These are phyloP conservation scores for Galemys pyrenaicus DNA, from an alignment of 2,113 vertebrate genomes.

Conservation along the genomic window DNA sequence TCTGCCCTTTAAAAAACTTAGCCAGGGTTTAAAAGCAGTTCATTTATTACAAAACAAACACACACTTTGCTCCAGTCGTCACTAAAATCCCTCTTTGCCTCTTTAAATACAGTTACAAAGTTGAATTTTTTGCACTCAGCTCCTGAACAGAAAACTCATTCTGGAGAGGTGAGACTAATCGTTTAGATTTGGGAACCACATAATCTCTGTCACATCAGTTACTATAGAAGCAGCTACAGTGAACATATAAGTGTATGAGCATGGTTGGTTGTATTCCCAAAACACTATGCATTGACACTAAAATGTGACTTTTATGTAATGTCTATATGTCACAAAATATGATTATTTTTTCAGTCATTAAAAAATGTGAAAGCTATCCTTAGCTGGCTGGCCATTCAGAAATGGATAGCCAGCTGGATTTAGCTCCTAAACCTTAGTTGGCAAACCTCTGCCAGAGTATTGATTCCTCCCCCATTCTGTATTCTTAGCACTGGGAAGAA, in stretches of 20 bases:
- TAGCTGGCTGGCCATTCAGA: neutral
- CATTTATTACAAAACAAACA: neutral
- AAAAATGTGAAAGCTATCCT: neutral
- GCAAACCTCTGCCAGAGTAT: neutral
- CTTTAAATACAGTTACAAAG: constrained; percentile 4
- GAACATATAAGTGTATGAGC: neutral
- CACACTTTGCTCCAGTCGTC: neutral
- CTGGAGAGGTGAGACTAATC: neutral
- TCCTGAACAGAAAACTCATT: neutral
- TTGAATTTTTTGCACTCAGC: neutral
- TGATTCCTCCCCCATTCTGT: neutral
- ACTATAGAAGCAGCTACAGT: neutral
- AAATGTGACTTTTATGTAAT: neutral
- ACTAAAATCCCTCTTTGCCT: neutral
- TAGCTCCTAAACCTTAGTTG: neutral
- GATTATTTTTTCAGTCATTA: neutral
- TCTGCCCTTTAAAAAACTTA: neutral
- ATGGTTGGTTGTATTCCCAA: neutral
- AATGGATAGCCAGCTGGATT: neutral
- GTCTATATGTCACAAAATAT: neutral
- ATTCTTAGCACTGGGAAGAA: neutral
- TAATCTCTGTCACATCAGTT: neutral
- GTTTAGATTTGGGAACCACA: neutral
- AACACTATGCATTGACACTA: neutral
- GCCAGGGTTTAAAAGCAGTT: neutral